phyloP scores from a whole-genome alignment of 1,140 invertebrate genomes.

The Zaprionus ghesquierei region DNA sequence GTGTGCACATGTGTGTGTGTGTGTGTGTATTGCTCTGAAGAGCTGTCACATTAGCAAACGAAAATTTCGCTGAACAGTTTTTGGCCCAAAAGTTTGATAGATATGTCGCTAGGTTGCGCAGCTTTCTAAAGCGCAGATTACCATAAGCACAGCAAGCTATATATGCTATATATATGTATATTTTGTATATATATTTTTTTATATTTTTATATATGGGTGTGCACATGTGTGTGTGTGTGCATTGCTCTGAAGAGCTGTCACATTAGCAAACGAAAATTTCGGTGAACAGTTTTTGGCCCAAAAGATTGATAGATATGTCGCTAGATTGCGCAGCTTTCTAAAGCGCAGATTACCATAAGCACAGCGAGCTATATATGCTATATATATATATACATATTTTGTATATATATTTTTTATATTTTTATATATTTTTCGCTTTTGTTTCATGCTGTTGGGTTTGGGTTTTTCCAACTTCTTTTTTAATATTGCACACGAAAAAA shows the following conservation, averaged over 20 bases:
- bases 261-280: not conserved
- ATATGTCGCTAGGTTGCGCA: not conserved
- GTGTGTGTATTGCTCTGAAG: not conserved
- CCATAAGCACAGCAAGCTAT: too few species aligned
- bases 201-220: not conserved
- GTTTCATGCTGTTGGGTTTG: slow-evolving; percentile 17
- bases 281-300: not conserved
- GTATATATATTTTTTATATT: not conserved
- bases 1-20: not conserved
- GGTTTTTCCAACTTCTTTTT: slow-evolving; percentile 64
- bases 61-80: not conserved
- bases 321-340: not conserved
- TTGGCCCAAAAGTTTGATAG: not conserved
- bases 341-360: slow-evolving; percentile 14
- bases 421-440: slow-evolving; percentile 24
- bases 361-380: not conserved
- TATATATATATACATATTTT: slow-evolving; percentile 27
- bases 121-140: slow-evolving; percentile 11
- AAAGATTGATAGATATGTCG: not conserved
- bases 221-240: not conserved
- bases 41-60: not conserved
- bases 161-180: too few species aligned
- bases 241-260: not conserved
- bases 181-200: not conserved
- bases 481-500: slow-evolving; percentile 67